These are phyloP conservation scores for Gnatocerus cornutus DNA, from an alignment of 2,888 invertebrate species.

Conservation along the genomic window DNA sequence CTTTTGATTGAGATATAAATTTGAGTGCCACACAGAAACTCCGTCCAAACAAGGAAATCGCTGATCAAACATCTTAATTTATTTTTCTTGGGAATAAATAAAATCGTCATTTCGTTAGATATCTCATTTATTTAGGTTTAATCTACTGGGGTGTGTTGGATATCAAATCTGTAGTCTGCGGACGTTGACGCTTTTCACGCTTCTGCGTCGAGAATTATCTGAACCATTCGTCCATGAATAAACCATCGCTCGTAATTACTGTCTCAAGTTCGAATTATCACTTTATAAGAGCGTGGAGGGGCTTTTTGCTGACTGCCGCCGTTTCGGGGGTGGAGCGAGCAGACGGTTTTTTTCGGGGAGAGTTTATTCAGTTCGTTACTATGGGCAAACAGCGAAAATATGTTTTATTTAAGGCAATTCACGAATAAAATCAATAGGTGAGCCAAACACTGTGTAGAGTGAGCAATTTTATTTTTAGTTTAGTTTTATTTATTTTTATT, in stretches of 20 bases:
- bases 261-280: slow-evolving; percentile 38
- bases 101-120: neutral
- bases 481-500: too few species aligned
- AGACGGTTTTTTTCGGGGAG: too few species aligned
- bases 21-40: slow-evolving; percentile 13
- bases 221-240: slow-evolving; percentile 43
- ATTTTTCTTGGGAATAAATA: neutral
- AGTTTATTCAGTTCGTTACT: too few species aligned
- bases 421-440: neutral
- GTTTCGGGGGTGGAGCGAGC: too few species aligned
- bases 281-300: slow-evolving; percentile 26
- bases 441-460: neutral
- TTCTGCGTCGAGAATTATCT: slow-evolving; percentile 25
- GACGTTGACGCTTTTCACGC: slow-evolving; percentile 7
- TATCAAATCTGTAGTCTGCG: slow-evolving; percentile 4
- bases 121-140: neutral
- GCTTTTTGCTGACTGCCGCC: slow-evolving; percentile 3
- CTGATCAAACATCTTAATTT: slow-evolving; percentile 8
- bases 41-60: slow-evolving; percentile 7
- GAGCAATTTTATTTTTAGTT: too few species aligned
- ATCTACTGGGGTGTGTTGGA: neutral
- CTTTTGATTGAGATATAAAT: slow-evolving; percentile 29
- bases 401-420: too few species aligned
- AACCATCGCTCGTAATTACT: slow-evolving; percentile 46
- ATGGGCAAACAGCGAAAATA: too few species aligned